Percentiles rank a stretch among this genome's conserved stretches.
Conservation (phyloP, 2,888 invertebrate genomes). For the Pachymerium ferrugineum region DNA sequence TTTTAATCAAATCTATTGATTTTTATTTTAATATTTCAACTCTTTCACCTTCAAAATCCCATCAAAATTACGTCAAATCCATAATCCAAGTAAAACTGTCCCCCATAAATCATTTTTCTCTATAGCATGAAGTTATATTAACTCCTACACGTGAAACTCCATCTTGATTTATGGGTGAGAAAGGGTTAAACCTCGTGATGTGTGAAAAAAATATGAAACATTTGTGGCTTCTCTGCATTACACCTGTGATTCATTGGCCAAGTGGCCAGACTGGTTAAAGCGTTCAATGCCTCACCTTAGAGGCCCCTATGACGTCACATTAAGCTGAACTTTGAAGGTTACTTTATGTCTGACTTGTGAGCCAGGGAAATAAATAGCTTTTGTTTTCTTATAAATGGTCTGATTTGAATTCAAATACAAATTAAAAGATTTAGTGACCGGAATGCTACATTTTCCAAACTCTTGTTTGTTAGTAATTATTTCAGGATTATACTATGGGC, state of each 20-base stretch:
- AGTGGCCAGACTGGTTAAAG: slow-evolving; percentile 21
- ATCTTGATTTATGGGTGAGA: slow-evolving; percentile 14
- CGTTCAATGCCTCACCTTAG: slow-evolving; percentile 18
- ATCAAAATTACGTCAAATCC: not conserved
- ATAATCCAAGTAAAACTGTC: not conserved
- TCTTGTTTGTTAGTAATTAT: too few species aligned
- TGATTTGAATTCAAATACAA: not conserved
- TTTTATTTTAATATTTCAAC: too few species aligned
- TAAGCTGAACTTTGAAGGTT: slow-evolving; percentile 9
- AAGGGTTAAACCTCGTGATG: not conserved
- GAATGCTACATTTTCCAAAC: too few species aligned
- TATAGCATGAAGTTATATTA: not conserved
- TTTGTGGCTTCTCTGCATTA: slow-evolving; percentile 1
- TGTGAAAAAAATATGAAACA: not conserved
- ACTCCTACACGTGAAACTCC: not conserved
- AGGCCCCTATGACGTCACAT: not conserved
- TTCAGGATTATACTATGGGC: too few species aligned
- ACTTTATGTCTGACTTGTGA: not conserved
- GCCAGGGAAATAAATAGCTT: not conserved
- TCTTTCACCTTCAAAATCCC: not conserved
- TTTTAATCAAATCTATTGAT: too few species aligned
- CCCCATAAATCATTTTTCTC: not conserved
- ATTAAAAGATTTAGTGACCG: too few species aligned
- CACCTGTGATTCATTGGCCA: slow-evolving; percentile 19
- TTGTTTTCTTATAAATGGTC: not conserved